Base-by-base conservation (phyloP, 2,888 invertebrate genomes). In the Aleiodes leptofemur region DNA sequence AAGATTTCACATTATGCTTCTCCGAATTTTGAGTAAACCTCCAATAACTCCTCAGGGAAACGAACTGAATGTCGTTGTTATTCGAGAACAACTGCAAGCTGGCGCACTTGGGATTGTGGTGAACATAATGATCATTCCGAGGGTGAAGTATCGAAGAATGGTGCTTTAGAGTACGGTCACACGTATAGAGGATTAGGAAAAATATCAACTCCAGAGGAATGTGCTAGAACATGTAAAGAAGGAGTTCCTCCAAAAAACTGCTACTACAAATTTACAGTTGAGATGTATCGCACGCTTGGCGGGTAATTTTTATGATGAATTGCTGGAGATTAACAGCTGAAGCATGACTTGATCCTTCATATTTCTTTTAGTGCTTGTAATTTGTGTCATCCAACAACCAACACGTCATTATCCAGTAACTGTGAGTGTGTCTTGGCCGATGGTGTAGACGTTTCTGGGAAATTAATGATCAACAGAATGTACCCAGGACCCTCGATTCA, bases 351-450 rank as follows among this genome's bases (percentile, higher is more conserved):
- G 0, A 34, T 34, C 3, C 34, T 3, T 1, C 3, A 34, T 53
- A 53, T 59, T 23, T 55, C 48, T 51, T 57, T 73, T n/a, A 95
- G 95, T 77, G 95, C 96, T 78, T 96, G 96, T 84, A 94, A 95
- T 91, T 94, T 95, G 77, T 96, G 96, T 88, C 95, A 95, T 78
- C 95, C 95, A 68, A 95, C 95, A 84, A 95, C 95, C 38, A 95
- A 95, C 76, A 95, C 95, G 86, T 92, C 94, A 59, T 93, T 95
- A 4, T 94, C 94, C 94, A 94, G 94, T 81, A 93, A 95, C 88
- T 94, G 95, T 84, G 96, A 97, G 90, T 97, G 97, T 88, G 95
- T 97, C 55, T 89, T 96, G 74, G 96, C 95, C 71, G 96, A 97
- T 89, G 97, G 97, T 72, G 94, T 95, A 2, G 95, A 95, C 88